phyloP scores from a whole-genome alignment of 2,113 vertebrate species.

The Rynchops niger region DNA sequence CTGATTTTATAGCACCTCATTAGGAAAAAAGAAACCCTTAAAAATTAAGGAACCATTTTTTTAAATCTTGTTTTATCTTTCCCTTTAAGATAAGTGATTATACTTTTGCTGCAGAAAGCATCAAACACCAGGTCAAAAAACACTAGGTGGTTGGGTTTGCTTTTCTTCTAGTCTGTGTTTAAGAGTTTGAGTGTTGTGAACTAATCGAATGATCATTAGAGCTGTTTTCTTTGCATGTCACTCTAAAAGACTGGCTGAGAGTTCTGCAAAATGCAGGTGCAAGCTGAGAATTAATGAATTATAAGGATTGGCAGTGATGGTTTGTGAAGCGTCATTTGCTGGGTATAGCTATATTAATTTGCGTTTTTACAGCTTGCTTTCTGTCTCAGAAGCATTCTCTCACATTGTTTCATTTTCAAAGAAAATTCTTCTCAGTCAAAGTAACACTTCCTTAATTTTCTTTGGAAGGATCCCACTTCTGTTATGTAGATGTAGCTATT shows the following conservation, averaged over 20 bases:
- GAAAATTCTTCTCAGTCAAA: constrained; percentile 38
- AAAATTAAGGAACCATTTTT: background rate
- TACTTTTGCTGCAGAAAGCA: background rate
- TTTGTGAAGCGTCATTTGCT: constrained; percentile 39
- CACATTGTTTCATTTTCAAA: constrained; percentile 2
- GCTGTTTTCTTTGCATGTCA: constrained; percentile 50
- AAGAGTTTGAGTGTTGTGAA: constrained; percentile 56
- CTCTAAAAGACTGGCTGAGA: constrained; percentile 55
- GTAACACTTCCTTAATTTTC: constrained; percentile 3
- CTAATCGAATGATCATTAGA: constrained; percentile 62
- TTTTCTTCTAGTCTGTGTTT: constrained; percentile 44
- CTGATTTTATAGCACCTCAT: background rate
- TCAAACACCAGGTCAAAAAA: constrained; percentile 58
- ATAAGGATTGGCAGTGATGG: constrained; percentile 37
- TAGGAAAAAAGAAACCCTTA: background rate
- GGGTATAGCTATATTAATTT: constrained; percentile 61
- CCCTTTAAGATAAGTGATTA: background rate
- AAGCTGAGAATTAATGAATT: constrained; percentile 65
- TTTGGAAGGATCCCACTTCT: constrained; percentile 31
- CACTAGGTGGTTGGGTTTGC: constrained; percentile 61
- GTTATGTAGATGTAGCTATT: background rate
- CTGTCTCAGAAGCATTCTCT: constrained; percentile 32
- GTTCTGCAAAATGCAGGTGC: constrained; percentile 63
- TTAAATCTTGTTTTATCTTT: background rate
- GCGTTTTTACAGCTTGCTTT: constrained; percentile 46